These are phyloP conservation scores for Slavum lentiscoides DNA, from an alignment of 2,888 invertebrate genomes.

Conservation along the genomic window DNA sequence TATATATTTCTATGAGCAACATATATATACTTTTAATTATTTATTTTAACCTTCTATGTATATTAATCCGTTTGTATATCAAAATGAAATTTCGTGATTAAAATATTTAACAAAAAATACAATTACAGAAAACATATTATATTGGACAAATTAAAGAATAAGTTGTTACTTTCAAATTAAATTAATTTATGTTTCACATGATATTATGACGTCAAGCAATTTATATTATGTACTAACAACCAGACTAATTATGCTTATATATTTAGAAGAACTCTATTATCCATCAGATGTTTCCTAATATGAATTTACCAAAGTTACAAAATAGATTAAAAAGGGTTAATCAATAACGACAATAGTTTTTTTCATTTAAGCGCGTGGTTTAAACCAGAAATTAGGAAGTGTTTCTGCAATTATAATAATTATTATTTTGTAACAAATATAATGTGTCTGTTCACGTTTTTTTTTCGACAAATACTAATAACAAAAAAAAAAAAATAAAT, in stretches of 20 bases:
- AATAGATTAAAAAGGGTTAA: constrained; percentile 8
- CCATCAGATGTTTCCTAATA: constrained; percentile 17
- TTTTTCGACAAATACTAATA: too few relatives aligned
- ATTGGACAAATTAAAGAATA: too few relatives aligned
- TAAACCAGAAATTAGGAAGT: neutral
- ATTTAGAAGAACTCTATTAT: constrained; percentile 23
- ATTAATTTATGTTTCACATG: neutral
- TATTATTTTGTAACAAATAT: neutral
- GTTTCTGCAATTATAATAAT: neutral
- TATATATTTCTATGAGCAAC: neutral
- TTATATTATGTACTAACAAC: constrained; percentile 13
- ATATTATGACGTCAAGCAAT: constrained; percentile 5
- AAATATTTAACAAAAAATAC: too few relatives aligned
- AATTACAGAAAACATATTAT: too few relatives aligned
- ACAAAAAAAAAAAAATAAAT: too few relatives aligned
- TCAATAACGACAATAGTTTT: constrained; percentile 16
- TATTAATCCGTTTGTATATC: neutral
- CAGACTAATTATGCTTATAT: constrained; percentile 7
- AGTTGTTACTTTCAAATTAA: neutral
- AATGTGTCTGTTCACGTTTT: too few relatives aligned
- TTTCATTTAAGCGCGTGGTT: constrained; percentile 2
- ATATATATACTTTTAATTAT: neutral
- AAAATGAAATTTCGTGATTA: too few relatives aligned
- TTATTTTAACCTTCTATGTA: neutral
- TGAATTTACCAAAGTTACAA: constrained; percentile 18